These are phyloP conservation scores for Epsilonema sp. DNA, from an alignment of 2,888 invertebrate species.

Conservation along the genomic window DNA sequence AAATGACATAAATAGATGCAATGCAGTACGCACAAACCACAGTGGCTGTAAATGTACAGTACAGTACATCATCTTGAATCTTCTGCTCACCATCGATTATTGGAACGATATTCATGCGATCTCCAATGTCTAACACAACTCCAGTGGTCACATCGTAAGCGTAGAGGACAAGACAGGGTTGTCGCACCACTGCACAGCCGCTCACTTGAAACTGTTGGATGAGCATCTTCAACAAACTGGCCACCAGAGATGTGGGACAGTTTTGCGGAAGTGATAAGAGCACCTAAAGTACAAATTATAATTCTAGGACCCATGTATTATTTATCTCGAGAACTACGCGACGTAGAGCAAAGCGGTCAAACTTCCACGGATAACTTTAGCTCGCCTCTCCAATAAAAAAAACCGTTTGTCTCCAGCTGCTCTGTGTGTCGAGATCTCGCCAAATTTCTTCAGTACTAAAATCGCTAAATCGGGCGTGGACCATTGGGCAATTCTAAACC, in stretches of 20 bases:
- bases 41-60: too few species aligned
- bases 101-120: constrained; percentile 39
- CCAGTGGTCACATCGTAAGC: constrained; percentile 41
- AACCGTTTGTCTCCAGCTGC: too few species aligned
- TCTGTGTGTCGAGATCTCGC: too few species aligned
- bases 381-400: too few species aligned
- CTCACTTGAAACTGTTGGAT: constrained; percentile 32
- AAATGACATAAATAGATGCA: background rate
- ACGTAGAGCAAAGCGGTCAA: too few species aligned
- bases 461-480: too few species aligned
- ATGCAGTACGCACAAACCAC: too few species aligned
- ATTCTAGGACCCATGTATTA: too few species aligned
- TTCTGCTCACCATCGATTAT: constrained; percentile 37
- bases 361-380: too few species aligned
- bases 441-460: too few species aligned
- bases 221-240: constrained; percentile 31
- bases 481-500: too few species aligned
- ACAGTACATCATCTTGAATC: background rate
- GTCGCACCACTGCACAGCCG: constrained; percentile 37
- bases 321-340: too few species aligned
- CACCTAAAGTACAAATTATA: constrained; percentile 13
- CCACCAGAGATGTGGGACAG: constrained; percentile 18
- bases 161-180: constrained; percentile 40
- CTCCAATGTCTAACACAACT: constrained; percentile 42
- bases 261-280: constrained; percentile 23